Evolutionary conservation across 2,888 invertebrate species (phyloP).

Genomic region (Lasioglossum figueresi): DNA sequence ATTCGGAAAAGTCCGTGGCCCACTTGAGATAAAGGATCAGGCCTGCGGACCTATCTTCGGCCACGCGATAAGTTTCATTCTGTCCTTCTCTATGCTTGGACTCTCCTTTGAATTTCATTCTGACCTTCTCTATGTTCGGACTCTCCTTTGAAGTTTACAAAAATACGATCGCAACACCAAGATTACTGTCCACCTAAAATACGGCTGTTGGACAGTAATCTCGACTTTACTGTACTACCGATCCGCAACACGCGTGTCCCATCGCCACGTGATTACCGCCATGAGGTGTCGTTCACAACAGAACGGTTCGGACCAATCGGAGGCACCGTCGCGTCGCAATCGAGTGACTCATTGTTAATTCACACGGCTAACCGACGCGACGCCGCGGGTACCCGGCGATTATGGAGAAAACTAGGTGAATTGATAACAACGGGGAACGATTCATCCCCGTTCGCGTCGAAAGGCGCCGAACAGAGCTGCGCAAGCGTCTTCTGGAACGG

Average conservation of each 20-base stretch:
- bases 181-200: too few species aligned
- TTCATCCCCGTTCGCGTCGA: conserved; percentile 63
- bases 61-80: too few species aligned
- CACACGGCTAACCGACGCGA: conserved; percentile 50
- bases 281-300: not conserved
- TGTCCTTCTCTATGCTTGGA: too few species aligned
- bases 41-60: too few species aligned
- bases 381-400: conserved; percentile 56
- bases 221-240: too few species aligned
- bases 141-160: too few species aligned
- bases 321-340: conserved; percentile 45
- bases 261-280: conserved; percentile 6
- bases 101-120: too few species aligned
- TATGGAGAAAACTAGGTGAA: conserved; percentile 70
- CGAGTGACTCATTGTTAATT: conserved; percentile 64
- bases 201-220: too few species aligned
- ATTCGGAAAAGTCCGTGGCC: too few species aligned
- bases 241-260: not conserved
- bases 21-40: too few species aligned
- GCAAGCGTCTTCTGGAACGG: conserved; percentile 67
- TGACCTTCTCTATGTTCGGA: too few species aligned
- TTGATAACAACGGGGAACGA: conserved; percentile 71
- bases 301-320: conserved; percentile 4
- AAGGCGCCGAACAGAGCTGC: conserved; percentile 54
- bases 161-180: too few species aligned